A percentile compares a stretch with the other conserved stretches of the same genome.
These are phyloP conservation scores for Pygoscelis antarcticus DNA, from an alignment of 2,113 vertebrate genomes.

Conservation along the genomic window DNA sequence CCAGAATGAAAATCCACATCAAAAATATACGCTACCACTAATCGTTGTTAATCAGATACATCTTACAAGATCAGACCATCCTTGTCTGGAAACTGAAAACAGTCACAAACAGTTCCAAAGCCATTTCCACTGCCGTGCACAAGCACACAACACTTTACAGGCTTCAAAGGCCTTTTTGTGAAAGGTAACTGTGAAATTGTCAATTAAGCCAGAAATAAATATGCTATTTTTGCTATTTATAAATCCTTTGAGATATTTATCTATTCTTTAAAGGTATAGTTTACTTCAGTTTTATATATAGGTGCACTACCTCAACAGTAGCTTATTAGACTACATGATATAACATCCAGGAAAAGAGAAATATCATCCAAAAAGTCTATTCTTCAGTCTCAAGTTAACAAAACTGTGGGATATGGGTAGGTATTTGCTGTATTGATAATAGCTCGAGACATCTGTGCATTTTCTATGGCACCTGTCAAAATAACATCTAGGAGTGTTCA, in stretches of 20 bases:
- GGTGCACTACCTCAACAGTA: not conserved
- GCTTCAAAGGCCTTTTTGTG: not conserved
- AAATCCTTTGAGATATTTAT: not conserved
- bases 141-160: not conserved
- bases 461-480: not conserved
- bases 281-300: not conserved
- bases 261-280: not conserved
- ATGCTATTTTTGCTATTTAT: not conserved
- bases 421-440: not conserved
- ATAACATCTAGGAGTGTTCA: not conserved
- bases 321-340: not conserved
- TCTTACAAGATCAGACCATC: not conserved
- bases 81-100: not conserved
- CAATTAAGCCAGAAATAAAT: not conserved
- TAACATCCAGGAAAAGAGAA: not conserved
- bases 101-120: not conserved
- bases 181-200: not conserved
- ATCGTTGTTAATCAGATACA: not conserved
- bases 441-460: not conserved
- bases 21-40: not conserved
- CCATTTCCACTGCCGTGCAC: not conserved
- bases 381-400: not conserved
- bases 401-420: not conserved
- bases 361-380: not conserved
- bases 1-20: not conserved